A percentile compares a stretch with the other conserved stretches of the same genome.
Evolutionary conservation across 2,888 invertebrate species (phyloP).

Genomic region (Marasmarcha lunaedactyla): DNA sequence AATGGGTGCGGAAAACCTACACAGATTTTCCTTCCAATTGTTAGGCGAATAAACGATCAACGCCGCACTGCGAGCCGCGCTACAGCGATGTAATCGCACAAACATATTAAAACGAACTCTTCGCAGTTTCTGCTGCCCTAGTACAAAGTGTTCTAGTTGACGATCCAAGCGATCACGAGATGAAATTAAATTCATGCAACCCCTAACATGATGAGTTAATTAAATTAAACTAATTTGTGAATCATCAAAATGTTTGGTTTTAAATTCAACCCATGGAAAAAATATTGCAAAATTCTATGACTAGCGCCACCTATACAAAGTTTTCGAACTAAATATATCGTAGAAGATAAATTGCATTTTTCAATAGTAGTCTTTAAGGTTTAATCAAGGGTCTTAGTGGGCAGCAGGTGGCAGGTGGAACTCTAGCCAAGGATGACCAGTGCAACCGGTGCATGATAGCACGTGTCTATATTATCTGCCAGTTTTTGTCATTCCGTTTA

Average conservation of each 20-base stretch:
- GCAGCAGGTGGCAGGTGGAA: constrained; percentile 47
- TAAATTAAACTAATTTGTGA: background rate
- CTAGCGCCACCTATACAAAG: constrained; percentile 1
- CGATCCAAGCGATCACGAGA: constrained; percentile 52
- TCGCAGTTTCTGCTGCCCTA: constrained; percentile 29
- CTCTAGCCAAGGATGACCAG: constrained; percentile 55
- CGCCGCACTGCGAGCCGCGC: too few relatives aligned
- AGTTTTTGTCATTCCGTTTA: too few relatives aligned
- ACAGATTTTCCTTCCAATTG: too few relatives aligned
- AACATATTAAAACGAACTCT: background rate
- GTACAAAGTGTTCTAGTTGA: constrained; percentile 66
- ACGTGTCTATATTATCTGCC: too few relatives aligned
- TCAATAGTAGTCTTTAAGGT: constrained; percentile 26
- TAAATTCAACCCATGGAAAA: background rate
- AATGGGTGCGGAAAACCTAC: too few relatives aligned
- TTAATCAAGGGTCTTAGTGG: constrained; percentile 57
- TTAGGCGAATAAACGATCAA: too few relatives aligned
- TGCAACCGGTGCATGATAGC: constrained; percentile 38
- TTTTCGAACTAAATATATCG: constrained; percentile 2
- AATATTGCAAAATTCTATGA: background rate
- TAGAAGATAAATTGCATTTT: constrained; percentile 7
- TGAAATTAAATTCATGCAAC: constrained; percentile 15
- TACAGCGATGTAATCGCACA: too few relatives aligned
- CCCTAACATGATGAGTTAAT: background rate
- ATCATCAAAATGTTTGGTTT: constrained; percentile 2